Conservation (phyloP, 2,113 vertebrate genomes). For the Ictalurus furcatus region DNA sequence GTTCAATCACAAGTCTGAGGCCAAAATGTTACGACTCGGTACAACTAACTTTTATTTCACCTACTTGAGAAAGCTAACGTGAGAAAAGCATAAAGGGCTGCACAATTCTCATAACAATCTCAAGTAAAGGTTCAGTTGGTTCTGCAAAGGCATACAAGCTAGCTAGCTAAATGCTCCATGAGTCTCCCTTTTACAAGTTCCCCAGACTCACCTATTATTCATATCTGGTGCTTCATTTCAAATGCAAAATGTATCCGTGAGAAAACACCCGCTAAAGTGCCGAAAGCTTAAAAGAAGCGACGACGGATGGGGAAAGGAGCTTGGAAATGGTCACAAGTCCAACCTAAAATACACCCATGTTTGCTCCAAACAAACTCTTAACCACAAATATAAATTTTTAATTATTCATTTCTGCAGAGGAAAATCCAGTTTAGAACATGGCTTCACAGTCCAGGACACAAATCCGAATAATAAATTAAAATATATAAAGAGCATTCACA, state of each 20-base stretch:
- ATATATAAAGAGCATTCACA: slow-evolving; percentile 7
- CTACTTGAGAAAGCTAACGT: not conserved
- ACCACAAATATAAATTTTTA: not conserved
- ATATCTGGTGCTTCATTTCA: not conserved
- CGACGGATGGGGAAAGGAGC: not conserved
- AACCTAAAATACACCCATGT: not conserved
- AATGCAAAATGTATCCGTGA: not conserved
- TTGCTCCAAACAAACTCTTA: no score
- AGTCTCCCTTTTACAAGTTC: not conserved
- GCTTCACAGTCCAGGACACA: not conserved
- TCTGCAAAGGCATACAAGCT: not conserved
- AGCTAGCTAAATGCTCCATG: not conserved
- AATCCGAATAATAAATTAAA: not conserved
- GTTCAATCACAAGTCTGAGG: not conserved
- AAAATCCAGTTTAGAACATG: not conserved
- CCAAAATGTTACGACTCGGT: not conserved
- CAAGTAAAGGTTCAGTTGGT: not conserved
- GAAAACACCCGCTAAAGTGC: not conserved
- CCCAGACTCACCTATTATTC: not conserved
- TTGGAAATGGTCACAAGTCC: not conserved
- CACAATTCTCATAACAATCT: not conserved
- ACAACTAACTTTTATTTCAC: not conserved
- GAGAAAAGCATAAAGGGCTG: not conserved
- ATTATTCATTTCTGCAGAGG: not conserved
- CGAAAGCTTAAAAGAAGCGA: not conserved